Percentiles rank a stretch among this genome's conserved stretches.
Evolutionary conservation across 2,113 vertebrate species (phyloP).

Genomic region (Upupa epops): DNA sequence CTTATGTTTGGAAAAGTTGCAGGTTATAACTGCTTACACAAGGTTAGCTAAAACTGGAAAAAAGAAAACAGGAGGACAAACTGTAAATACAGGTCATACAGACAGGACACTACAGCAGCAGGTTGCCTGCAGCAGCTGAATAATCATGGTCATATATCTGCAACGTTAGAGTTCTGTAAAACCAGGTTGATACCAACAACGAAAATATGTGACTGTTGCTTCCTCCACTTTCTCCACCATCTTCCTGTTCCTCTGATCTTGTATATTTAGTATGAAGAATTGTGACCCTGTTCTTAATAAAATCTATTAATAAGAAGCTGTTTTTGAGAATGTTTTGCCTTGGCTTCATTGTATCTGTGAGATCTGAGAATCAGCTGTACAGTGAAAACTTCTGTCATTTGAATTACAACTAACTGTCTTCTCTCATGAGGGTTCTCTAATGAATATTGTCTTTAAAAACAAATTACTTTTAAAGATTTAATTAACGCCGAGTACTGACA

Average conservation of each 20-base stretch:
- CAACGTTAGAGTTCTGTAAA: background rate
- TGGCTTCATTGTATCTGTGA: background rate
- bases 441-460: conserved; percentile 39
- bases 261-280: background rate
- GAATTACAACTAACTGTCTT: background rate
- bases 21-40: background rate
- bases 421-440: background rate
- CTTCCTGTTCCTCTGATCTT: background rate
- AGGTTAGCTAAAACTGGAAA: background rate
- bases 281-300: background rate
- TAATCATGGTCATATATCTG: background rate
- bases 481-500: conserved; percentile 39
- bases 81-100: background rate
- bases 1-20: background rate
- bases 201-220: background rate
- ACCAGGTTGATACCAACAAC: background rate
- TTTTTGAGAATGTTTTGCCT: background rate
- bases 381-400: background rate
- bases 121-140: background rate
- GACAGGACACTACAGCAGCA: background rate
- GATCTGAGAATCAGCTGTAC: background rate
- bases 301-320: background rate
- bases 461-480: conserved; percentile 41
- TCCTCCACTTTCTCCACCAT: background rate
- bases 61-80: background rate